Evolutionary conservation across 1,140 invertebrate genomes (phyloP).

Genomic region (Eueides isabella): DNA sequence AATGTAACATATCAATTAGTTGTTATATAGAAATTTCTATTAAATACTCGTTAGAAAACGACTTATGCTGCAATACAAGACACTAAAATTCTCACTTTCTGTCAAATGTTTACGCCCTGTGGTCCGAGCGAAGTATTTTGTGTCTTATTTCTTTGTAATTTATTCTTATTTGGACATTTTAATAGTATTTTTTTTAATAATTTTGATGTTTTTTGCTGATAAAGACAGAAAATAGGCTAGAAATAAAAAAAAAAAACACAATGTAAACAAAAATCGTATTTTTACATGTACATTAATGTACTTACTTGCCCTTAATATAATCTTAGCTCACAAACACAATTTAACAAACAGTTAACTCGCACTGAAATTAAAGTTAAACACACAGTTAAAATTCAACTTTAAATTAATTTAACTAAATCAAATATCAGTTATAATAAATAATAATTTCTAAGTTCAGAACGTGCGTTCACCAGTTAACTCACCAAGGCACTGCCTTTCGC

Average conservation of each 20-base stretch:
- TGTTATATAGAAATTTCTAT: constrained; percentile 4
- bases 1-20: constrained; percentile 4
- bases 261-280: neutral
- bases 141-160: neutral
- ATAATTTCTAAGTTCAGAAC: constrained; percentile 23
- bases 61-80: neutral
- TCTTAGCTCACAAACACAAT: neutral
- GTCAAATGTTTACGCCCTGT: neutral
- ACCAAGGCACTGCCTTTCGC: constrained; percentile 67
- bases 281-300: neutral
- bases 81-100: constrained; percentile 1
- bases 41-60: constrained; percentile 12
- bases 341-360: neutral
- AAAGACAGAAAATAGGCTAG: no score
- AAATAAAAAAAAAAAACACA: no score
- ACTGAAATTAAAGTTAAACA: neutral
- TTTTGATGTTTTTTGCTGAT: no score
- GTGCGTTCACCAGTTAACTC: constrained; percentile 44
- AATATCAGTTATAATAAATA: constrained; percentile 1
- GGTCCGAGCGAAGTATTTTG: neutral
- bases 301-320: neutral
- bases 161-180: neutral
- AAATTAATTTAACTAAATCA: constrained; percentile 14
- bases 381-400: neutral
- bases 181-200: neutral